A percentile compares a stretch with the other conserved stretches of the same genome.
These are phyloP conservation scores for Caiman crocodilus DNA, from an alignment of 2,797 vertebrate genomes.

Conservation along the genomic window DNA sequence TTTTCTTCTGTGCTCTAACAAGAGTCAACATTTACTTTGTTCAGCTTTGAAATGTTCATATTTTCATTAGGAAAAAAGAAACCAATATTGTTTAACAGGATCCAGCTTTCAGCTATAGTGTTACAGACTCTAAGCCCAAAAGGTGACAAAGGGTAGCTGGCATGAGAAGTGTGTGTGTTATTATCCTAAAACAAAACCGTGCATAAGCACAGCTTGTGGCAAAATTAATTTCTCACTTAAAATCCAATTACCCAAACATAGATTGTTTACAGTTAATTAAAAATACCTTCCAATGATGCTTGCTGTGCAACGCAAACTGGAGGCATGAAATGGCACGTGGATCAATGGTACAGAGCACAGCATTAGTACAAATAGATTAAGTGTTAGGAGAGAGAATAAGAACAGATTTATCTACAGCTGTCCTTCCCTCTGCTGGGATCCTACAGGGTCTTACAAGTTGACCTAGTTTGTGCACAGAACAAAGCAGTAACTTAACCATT, in stretches of 20 bases:
- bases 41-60: background rate
- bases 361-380: background rate
- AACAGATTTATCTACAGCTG: background rate
- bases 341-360: background rate
- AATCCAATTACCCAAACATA: slow-evolving; percentile 13
- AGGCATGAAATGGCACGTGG: accelerated
- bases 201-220: background rate
- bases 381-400: background rate
- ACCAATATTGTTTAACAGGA: background rate
- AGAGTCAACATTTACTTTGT: background rate
- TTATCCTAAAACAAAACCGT: background rate
- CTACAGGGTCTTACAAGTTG: background rate
- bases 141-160: accelerated
- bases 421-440: background rate
- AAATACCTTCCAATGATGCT: background rate
- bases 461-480: background rate
- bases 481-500: background rate
- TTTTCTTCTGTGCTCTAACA: background rate
- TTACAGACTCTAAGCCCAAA: background rate
- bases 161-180: accelerated
- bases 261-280: slow-evolving; percentile 28
- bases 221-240: slow-evolving; percentile 48
- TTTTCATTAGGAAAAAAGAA: background rate
- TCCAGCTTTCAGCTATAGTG: background rate
- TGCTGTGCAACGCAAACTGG: accelerated